phyloP scores from a whole-genome alignment of 1,140 invertebrate genomes.

The Calliopsis andreniformis region DNA sequence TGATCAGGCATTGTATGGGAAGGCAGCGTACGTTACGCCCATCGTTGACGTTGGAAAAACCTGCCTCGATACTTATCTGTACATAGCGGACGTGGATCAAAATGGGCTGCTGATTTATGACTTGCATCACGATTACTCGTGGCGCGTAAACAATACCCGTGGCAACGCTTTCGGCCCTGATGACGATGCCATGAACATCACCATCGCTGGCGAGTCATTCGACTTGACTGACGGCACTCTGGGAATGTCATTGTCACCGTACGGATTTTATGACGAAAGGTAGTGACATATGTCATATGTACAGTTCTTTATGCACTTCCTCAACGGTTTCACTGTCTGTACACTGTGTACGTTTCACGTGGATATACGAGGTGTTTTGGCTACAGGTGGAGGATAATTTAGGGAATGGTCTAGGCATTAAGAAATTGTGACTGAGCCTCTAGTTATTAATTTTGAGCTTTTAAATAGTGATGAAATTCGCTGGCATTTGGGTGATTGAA shows the following conservation, averaged over 20 bases:
- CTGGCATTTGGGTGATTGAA: too few relatives aligned
- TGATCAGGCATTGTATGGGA: conserved; percentile 71
- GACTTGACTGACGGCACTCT: conserved; percentile 78
- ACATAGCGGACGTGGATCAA: conserved; percentile 79
- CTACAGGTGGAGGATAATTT: too few relatives aligned
- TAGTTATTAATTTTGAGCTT: background rate
- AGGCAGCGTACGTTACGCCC: conserved; percentile 75
- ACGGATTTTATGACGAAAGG: conserved; percentile 76
- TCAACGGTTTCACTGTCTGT: background rate
- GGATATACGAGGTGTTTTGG: too few relatives aligned
- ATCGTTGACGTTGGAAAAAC: conserved; percentile 77
- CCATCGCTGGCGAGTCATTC: conserved; percentile 77
- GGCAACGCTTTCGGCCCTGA: conserved; percentile 79
- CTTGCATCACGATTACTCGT: conserved; percentile 72
- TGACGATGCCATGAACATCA: conserved; percentile 75
- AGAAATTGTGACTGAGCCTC: too few relatives aligned
- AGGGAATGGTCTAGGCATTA: too few relatives aligned
- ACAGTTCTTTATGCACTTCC: background rate
- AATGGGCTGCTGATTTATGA: conserved; percentile 79
- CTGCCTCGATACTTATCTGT: conserved; percentile 77
- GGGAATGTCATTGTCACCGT: conserved; percentile 79
- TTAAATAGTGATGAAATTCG: background rate
- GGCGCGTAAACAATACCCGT: conserved; percentile 77
- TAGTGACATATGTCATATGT: conserved; percentile 46
- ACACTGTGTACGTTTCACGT: too few relatives aligned